Conservation (phyloP, 1,140 invertebrate genomes). For the Bombus superbus region DNA sequence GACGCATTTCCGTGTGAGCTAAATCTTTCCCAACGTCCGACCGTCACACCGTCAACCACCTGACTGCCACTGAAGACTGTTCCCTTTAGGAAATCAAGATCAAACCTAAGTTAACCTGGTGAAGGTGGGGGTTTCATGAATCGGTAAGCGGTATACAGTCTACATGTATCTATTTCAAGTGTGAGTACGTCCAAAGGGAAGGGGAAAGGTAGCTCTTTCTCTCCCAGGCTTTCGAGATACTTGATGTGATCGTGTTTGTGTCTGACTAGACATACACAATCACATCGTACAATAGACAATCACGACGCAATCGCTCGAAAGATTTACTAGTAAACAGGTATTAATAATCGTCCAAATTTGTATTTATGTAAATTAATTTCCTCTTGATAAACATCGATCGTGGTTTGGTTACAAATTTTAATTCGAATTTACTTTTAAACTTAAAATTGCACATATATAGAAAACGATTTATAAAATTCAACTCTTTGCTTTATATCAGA, state of each 20-base stretch:
- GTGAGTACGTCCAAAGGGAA: neutral
- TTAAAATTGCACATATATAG: neutral
- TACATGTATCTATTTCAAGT: neutral
- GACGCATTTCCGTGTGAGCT: neutral
- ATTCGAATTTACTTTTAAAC: neutral
- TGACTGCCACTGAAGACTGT: slow-evolving; percentile 16
- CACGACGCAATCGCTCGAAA: neutral
- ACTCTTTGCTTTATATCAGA: neutral
- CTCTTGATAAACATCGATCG: neutral
- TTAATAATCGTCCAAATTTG: neutral
- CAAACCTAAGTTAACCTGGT: neutral
- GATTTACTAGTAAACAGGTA: neutral
- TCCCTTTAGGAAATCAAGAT: slow-evolving; percentile 42
- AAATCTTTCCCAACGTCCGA: neutral
- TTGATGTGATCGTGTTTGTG: neutral
- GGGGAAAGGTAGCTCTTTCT: slow-evolving; percentile 9
- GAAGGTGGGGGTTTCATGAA: slow-evolving; percentile 29
- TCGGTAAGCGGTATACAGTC: neutral
- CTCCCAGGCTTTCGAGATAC: neutral
- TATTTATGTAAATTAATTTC: neutral
- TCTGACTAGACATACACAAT: no score
- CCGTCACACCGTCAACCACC: slow-evolving; percentile 22
- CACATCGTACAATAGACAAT: neutral
- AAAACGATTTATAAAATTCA: neutral
- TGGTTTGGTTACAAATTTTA: neutral